Conservation (phyloP, 2,888 invertebrate genomes). For the Sipha maydis region DNA sequence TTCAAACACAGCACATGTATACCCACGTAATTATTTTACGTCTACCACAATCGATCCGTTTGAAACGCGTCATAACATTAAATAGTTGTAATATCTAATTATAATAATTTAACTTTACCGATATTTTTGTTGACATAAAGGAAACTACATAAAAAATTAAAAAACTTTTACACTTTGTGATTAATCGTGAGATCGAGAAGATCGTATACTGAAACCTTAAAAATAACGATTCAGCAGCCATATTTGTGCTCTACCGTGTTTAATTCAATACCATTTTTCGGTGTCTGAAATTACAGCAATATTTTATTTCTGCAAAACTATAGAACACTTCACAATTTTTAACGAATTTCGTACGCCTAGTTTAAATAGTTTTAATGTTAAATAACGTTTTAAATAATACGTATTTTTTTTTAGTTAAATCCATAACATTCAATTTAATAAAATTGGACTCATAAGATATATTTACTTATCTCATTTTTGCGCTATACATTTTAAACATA, state of each 20-base stretch:
- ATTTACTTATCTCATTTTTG: background rate
- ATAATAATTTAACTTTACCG: background rate
- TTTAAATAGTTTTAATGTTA: background rate
- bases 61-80: conserved; percentile 21
- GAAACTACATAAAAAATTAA: background rate
- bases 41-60: background rate
- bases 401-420: background rate
- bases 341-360: background rate
- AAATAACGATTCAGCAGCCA: conserved; percentile 31
- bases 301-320: background rate
- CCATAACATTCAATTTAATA: background rate
- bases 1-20: background rate
- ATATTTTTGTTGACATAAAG: background rate
- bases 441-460: background rate
- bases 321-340: background rate
- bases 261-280: background rate
- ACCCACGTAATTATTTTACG: background rate
- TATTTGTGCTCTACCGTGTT: background rate
- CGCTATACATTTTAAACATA: background rate
- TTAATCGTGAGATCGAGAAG: conserved; percentile 10
- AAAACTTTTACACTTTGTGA: background rate
- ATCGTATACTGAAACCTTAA: background rate
- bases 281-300: background rate
- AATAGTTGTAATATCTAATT: background rate
- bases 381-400: background rate